Conservation (phyloP, 2,113 vertebrate genomes). For the Oenanthe melanoleuca region DNA sequence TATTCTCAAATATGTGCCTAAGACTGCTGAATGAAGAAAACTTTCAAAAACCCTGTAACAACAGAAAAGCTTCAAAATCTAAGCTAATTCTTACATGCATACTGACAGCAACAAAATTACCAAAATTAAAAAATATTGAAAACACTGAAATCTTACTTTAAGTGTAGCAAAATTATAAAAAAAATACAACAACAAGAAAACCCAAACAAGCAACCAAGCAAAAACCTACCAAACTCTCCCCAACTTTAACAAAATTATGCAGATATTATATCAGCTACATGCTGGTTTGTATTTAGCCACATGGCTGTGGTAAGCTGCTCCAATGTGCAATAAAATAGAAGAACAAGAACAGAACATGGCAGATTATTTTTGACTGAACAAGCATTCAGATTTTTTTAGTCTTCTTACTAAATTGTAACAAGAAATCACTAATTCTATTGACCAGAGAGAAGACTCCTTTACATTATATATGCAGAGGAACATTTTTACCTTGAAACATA, state of each 20-base stretch:
- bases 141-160: background rate
- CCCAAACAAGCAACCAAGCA: background rate
- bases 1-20: background rate
- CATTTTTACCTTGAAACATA: background rate
- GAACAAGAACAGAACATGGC: background rate
- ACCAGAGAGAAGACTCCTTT: background rate
- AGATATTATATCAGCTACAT: background rate
- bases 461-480: background rate
- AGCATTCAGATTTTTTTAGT: background rate
- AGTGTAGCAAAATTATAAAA: background rate
- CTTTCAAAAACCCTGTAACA: background rate
- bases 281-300: background rate
- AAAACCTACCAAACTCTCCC: fast-evolving
- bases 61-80: background rate
- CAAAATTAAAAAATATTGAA: background rate
- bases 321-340: background rate
- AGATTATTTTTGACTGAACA: background rate
- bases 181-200: background rate
- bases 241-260: background rate
- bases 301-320: background rate
- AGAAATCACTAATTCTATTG: background rate
- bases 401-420: background rate
- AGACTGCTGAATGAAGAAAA: background rate
- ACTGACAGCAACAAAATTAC: background rate
- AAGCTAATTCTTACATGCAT: background rate